These are phyloP conservation scores for Ectemnius continuus DNA, from an alignment of 2,888 invertebrate species.

Conservation along the genomic window DNA sequence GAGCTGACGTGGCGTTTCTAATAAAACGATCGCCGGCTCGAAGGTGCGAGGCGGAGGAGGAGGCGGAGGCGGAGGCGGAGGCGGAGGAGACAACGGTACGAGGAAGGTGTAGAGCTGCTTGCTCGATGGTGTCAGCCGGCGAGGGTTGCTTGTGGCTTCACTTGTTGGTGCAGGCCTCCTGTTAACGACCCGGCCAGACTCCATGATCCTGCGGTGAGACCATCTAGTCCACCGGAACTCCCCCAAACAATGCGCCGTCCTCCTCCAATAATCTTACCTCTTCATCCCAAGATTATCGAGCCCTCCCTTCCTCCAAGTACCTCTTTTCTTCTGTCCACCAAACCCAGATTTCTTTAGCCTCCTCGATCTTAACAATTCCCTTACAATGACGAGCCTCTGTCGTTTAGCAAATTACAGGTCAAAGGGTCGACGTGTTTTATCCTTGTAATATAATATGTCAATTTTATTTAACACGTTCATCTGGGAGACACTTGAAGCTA, in stretches of 20 bases:
- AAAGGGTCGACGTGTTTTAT: no score
- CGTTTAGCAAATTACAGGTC: no score
- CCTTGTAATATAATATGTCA: no score
- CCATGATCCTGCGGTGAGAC: slow-evolving; percentile 54
- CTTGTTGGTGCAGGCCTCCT: slow-evolving; percentile 57
- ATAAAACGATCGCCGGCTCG: slow-evolving; percentile 70
- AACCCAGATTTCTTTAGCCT: no score
- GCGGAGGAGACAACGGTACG: no score
- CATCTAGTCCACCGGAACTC: slow-evolving; percentile 39
- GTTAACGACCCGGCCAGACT: slow-evolving; percentile 59
- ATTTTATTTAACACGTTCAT: no score
- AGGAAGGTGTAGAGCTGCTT: no score
- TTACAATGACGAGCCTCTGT: no score
- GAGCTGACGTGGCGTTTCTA: slow-evolving; percentile 76
- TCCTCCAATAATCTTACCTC: slow-evolving; percentile 1
- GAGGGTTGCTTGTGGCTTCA: slow-evolving; percentile 33
- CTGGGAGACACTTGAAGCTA: no score
- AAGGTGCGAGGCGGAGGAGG: slow-evolving; percentile 34
- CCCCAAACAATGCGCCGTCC: slow-evolving; percentile 15
- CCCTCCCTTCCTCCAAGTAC: no score
- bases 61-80: slow-evolving; percentile 39
- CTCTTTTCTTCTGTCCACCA: no score
- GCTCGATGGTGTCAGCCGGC: slow-evolving; percentile 51
- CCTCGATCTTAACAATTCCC: no score
- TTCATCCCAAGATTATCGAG: not conserved